A percentile compares a stretch with the other conserved stretches of the same genome.
Evolutionary conservation across 1,140 invertebrate species (phyloP).

Genomic region (Cardiocondyla obscurior): DNA sequence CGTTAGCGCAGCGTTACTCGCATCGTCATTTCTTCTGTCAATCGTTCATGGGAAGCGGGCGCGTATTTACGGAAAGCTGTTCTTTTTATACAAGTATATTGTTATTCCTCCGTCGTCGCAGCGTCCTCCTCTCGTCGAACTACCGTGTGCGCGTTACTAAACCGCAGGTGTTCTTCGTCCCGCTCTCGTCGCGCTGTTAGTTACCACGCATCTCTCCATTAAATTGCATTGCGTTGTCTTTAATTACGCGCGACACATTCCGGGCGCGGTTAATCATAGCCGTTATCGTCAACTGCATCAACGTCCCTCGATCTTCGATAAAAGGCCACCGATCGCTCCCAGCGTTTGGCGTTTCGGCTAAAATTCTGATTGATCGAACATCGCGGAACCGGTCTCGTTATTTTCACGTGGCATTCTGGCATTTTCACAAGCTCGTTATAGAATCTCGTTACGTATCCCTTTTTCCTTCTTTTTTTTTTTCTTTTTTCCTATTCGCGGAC

Average conservation of each 20-base stretch:
- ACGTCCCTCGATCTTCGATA: not conserved
- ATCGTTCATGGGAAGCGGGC: not conserved
- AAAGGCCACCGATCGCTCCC: not conserved
- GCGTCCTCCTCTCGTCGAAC: not conserved
- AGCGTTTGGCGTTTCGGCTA: not conserved
- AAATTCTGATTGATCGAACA: not conserved
- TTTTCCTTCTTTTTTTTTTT: no score
- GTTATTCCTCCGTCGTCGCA: not conserved
- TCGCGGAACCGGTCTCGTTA: not conserved
- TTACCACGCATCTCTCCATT: not conserved
- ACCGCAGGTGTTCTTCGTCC: not conserved
- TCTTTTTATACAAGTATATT: not conserved
- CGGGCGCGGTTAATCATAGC: not conserved
- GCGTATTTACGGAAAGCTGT: not conserved
- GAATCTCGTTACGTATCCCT: not conserved
- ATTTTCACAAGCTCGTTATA: conserved; percentile 6
- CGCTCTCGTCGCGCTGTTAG: not conserved
- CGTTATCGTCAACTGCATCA: not conserved
- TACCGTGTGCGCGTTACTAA: conserved; percentile 8
- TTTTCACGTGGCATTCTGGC: not conserved
- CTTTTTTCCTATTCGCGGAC: not conserved
- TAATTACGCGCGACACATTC: not conserved
- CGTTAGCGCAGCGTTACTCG: not conserved
- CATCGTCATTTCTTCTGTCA: not conserved
- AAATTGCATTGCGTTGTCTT: not conserved